Evolutionary conservation across 2,113 vertebrate species (phyloP).

Genomic region (Haliaeetus leucogaster): DNA sequence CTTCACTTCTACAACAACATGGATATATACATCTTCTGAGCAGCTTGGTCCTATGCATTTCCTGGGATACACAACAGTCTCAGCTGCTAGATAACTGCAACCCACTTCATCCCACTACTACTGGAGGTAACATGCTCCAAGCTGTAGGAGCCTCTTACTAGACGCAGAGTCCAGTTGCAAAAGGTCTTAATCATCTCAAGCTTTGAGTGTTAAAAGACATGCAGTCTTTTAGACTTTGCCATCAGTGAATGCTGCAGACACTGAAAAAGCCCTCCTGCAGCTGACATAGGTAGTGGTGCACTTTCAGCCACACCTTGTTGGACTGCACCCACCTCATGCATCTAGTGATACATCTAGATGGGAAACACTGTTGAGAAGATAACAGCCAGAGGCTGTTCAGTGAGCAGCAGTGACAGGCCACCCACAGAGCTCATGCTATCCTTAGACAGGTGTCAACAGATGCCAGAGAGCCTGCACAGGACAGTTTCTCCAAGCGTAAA

Average conservation of each 20-base stretch:
- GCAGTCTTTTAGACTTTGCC: neutral
- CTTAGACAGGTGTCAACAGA: neutral
- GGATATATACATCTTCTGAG: neutral
- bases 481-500: neutral
- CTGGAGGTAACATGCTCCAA: neutral
- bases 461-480: neutral
- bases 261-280: neutral
- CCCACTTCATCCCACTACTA: neutral
- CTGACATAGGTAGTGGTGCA: neutral
- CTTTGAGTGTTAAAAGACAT: neutral
- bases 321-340: neutral
- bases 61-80: neutral
- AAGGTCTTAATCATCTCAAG: neutral
- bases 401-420: neutral
- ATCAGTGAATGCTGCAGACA: neutral
- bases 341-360: neutral
- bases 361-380: neutral
- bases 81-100: neutral
- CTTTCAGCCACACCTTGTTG: neutral
- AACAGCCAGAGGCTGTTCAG: neutral
- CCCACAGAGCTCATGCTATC: neutral
- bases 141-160: neutral
- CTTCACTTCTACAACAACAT: neutral
- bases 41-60: neutral
- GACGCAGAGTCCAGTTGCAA: neutral